Evolutionary conservation across 2,888 invertebrate species (phyloP).

Genomic region (Xylota segnis): DNA sequence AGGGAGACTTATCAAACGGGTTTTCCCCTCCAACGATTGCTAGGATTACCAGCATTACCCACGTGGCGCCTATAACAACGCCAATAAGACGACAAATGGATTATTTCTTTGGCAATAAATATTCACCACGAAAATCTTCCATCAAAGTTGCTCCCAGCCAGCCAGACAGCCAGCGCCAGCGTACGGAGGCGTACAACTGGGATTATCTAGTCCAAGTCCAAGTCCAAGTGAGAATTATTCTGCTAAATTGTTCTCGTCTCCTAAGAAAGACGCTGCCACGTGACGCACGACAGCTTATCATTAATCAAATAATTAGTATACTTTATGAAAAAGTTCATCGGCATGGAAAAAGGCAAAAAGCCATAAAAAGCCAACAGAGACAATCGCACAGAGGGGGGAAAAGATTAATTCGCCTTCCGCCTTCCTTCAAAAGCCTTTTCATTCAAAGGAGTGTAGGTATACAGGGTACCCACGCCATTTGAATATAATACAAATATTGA

Average conservation of each 20-base stretch:
- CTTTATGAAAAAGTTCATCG: constrained; percentile 12
- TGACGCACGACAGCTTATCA: constrained; percentile 35
- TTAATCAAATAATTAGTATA: constrained; percentile 54
- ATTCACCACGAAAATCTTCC: constrained; percentile 19
- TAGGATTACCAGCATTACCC: neutral
- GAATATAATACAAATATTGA: constrained; percentile 33
- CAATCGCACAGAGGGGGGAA: neutral
- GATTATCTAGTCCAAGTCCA: constrained; percentile 8
- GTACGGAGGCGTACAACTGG: neutral
- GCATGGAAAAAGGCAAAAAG: constrained; percentile 23
- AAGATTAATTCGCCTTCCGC: constrained; percentile 4
- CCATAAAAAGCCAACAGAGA: constrained; percentile 8
- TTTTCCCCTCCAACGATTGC: neutral
- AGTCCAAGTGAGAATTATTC: neutral
- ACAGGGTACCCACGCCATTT: neutral
- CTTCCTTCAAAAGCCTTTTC: neutral
- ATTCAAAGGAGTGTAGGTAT: neutral
- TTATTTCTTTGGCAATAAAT: constrained; percentile 33
- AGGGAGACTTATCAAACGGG: neutral
- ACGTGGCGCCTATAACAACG: constrained; percentile 24
- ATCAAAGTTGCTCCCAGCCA: constrained; percentile 18
- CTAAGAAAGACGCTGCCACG: constrained; percentile 15
- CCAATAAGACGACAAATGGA: constrained; percentile 31
- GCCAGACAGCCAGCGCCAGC: no score
- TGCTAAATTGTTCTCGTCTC: constrained; percentile 18